phyloP scores from a whole-genome alignment of 1,140 invertebrate genomes.

The Eumaeus atala region DNA sequence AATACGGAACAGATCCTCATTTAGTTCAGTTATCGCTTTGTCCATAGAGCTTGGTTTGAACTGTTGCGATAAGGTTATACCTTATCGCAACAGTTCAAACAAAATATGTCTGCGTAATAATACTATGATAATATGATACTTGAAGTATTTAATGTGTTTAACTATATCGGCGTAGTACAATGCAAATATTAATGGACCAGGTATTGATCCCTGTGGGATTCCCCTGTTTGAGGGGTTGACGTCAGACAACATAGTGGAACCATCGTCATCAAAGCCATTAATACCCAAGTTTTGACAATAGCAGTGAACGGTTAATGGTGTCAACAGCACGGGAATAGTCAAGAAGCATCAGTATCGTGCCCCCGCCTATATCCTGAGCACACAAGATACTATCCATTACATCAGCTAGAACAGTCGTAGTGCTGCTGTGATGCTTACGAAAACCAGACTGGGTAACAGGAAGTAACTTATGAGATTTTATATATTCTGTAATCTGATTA shows the following conservation, averaged over 20 bases:
- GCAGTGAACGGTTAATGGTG: neutral
- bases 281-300: neutral
- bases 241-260: no score
- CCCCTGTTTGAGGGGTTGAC: no score
- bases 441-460: no score
- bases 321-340: neutral
- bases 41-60: no score
- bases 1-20: no score
- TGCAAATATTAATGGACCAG: neutral
- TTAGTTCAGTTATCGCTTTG: no score
- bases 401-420: slow-evolving; percentile 13
- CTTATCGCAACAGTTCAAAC: no score
- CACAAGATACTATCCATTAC: slow-evolving; percentile 17
- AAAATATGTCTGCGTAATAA: no score
- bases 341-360: neutral
- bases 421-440: slow-evolving; percentile 19
- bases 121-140: no score
- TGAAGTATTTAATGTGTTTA: no score
- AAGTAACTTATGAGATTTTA: slow-evolving; percentile 15
- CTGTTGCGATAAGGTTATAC: no score
- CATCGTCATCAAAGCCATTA: neutral
- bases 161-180: no score
- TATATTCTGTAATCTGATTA: slow-evolving; percentile 7
- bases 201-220: neutral
- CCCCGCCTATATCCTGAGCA: slow-evolving; percentile 7